Conservation (phyloP, 2,797 vertebrate species). For the Peromyscus eremicus region DNA sequence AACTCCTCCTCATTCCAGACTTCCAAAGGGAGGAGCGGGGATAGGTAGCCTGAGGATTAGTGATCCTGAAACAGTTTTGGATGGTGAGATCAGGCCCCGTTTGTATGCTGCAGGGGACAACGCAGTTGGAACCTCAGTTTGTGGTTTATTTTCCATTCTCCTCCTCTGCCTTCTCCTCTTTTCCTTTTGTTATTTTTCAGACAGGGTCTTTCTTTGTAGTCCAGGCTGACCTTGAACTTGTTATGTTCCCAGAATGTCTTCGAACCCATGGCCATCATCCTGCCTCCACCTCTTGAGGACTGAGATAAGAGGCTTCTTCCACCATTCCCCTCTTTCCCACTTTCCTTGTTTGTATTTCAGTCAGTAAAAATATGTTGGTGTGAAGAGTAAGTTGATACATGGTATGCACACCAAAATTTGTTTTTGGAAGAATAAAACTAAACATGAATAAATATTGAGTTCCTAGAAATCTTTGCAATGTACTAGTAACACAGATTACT, state of each 20-base stretch:
- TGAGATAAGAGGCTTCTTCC: neutral
- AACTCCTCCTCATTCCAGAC: neutral
- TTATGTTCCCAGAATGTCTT: neutral
- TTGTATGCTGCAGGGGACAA: neutral
- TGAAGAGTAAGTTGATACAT: slow-evolving; percentile 38
- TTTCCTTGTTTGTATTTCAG: neutral
- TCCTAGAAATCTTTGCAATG: slow-evolving; percentile 11
- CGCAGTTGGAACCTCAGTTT: neutral
- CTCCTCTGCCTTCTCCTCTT: neutral
- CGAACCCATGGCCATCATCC: neutral
- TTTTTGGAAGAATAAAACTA: slow-evolving; percentile 47
- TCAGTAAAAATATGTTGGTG: slow-evolving; percentile 32
- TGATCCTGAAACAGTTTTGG: neutral
- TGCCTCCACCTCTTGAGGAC: neutral
- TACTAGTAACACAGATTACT: neutral
- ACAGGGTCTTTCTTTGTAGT: neutral
- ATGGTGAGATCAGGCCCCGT: too few species aligned
- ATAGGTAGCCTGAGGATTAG: neutral
- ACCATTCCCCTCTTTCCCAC: neutral
- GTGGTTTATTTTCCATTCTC: neutral
- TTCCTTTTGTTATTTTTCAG: neutral
- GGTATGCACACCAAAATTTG: neutral
- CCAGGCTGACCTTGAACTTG: neutral
- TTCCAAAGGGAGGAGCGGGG: neutral
- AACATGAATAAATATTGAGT: neutral